Evolutionary conservation across 2,797 vertebrate genomes (phyloP), one percentile per base, ranked within the genome.

Genomic region (Hemitrygon akajei): DNA sequence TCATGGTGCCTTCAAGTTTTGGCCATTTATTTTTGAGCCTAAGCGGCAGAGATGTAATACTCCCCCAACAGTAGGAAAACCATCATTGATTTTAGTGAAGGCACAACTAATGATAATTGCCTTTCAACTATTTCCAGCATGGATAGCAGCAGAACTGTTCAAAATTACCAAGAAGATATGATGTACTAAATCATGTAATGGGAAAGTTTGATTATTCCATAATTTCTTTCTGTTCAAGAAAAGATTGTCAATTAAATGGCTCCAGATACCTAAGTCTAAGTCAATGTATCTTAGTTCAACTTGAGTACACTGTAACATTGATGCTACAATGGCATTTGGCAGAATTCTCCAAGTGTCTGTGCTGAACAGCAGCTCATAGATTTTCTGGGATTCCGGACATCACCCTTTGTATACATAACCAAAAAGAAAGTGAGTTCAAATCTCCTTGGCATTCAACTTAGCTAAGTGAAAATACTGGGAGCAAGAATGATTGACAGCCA

Each of bases 401-500:
- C 60, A 22, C 60, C 60, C 86, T 89, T n/a, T 89, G 18, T 37
- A 37, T 11, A 69, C 20, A 89, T 69, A 34, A 58, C 16, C 16
- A 89, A 89, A 69, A 20, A 10, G 60, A 14, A 9, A 37, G 34
- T 37, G 66, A 9, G 7, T 89, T 69, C 86, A 89, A 34, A 20
- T 16, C 60, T 89, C n/a, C 18, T 34, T 87, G 63, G 60, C 86
- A 89, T 34, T 69, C n/a, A 89, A 89, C n/a, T 10, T 37, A 34
- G 7, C 86, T 89, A n/a, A 89, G 27, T 6, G 69, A 69, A n/a
- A 89, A 66, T 34, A 10, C 60, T n/a, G 18, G 30, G 60, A 37
- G n/a, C 86, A 69, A n/a, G 60, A 69, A 22, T 89, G n/a, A 89
- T 89, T 89, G 86, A 37, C 60, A 69, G 30, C 34, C 30, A 89